Percentiles rank a stretch among this genome's conserved stretches.
phyloP scores from a whole-genome alignment of 1,140 invertebrate genomes.

The Cotesia chilonis region DNA sequence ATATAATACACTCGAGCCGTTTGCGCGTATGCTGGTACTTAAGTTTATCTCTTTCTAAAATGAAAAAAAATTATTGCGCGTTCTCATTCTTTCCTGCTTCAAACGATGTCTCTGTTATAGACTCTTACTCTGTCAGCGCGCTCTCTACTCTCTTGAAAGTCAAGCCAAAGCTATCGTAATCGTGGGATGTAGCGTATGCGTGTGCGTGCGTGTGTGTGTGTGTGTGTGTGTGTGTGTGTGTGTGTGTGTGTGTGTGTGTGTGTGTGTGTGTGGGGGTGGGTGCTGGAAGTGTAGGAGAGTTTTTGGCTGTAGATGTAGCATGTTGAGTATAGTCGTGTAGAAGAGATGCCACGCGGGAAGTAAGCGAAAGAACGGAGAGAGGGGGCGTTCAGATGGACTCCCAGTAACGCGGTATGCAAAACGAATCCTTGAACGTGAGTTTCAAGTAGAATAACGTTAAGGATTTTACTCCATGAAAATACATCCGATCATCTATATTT shows the following conservation, averaged over 20 bases:
- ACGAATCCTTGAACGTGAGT: conserved; percentile 48
- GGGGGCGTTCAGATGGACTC: conserved; percentile 8
- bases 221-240: too few relatives aligned
- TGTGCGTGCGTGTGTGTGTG: too few relatives aligned
- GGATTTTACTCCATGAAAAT: conserved; percentile 14
- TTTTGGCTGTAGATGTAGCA: too few relatives aligned
- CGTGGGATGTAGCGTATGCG: neutral
- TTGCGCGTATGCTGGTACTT: neutral
- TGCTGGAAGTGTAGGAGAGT: too few relatives aligned
- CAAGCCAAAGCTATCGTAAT: conserved; percentile 19
- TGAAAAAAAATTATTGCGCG: conserved; percentile 16
- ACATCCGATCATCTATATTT: neutral
- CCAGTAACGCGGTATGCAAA: conserved; percentile 45
- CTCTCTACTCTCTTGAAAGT: conserved; percentile 12
- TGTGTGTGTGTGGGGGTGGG: too few relatives aligned
- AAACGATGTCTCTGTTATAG: conserved; percentile 1
- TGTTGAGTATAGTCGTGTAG: neutral
- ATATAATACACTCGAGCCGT: too few relatives aligned
- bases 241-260: too few relatives aligned
- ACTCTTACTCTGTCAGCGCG: neutral
- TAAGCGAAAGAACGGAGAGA: neutral
- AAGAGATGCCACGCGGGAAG: neutral
- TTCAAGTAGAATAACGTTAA: conserved; percentile 38
- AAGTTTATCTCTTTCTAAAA: too few relatives aligned
- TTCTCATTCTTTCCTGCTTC: conserved; percentile 10